Percentiles rank a stretch among this genome's conserved stretches.
Evolutionary conservation across 2,888 invertebrate genomes (phyloP).

Genomic region (Eurytoma californica): DNA sequence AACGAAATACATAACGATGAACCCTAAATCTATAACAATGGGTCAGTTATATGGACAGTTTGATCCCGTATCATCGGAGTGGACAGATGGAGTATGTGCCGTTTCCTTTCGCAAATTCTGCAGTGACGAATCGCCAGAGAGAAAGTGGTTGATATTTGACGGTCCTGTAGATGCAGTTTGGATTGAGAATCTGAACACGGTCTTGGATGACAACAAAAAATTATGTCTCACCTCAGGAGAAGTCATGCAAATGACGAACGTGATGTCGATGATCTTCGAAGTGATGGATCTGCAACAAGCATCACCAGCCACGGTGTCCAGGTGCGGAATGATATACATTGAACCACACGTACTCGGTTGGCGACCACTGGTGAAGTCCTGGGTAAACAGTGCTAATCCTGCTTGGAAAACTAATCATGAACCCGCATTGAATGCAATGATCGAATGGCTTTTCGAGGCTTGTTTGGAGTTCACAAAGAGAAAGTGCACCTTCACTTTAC

Average conservation of each 20-base stretch:
- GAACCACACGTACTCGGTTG: slow-evolving; percentile 91
- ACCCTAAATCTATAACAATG: slow-evolving; percentile 93
- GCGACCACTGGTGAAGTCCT: slow-evolving; percentile 87
- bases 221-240: slow-evolving; percentile 91
- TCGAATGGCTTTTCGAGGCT: slow-evolving; percentile 89
- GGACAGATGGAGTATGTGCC: slow-evolving; percentile 92
- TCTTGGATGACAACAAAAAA: slow-evolving; percentile 91
- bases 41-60: slow-evolving; percentile 94
- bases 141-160: slow-evolving; percentile 95
- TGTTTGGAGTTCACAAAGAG: slow-evolving; percentile 84
- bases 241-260: slow-evolving; percentile 87
- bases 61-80: slow-evolving; percentile 93
- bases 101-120: slow-evolving; percentile 87
- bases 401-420: slow-evolving; percentile 81
- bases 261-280: slow-evolving; percentile 93
- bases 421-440: slow-evolving; percentile 79
- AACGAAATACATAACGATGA: slow-evolving; percentile 87
- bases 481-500: slow-evolving; percentile 80
- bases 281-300: slow-evolving; percentile 90
- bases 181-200: slow-evolving; percentile 94
- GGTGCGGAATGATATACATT: slow-evolving; percentile 94
- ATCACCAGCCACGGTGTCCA: slow-evolving; percentile 90
- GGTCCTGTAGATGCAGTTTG: slow-evolving; percentile 93
- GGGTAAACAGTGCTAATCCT: slow-evolving; percentile 82
- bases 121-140: slow-evolving; percentile 83